A percentile compares a stretch with the other conserved stretches of the same genome.
Evolutionary conservation across 1,140 invertebrate species (phyloP).

Genomic region (Drosophila nigrodunni): DNA sequence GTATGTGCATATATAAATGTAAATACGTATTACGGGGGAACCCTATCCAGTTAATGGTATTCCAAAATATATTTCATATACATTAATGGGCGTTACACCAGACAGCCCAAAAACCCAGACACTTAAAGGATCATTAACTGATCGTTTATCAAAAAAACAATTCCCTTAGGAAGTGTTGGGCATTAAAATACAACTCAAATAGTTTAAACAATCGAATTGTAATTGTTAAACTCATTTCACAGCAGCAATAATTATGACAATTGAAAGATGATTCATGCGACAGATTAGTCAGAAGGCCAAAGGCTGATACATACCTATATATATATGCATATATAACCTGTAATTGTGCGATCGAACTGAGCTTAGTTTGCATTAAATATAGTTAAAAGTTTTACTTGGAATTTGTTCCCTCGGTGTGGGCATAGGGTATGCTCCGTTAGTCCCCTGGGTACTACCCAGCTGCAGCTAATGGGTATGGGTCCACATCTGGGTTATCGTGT

Average conservation of each 20-base stretch:
- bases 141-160: slow-evolving; percentile 36
- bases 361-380: slow-evolving; percentile 21
- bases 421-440: slow-evolving; percentile 35
- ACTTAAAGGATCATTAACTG: slow-evolving; percentile 69
- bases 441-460: slow-evolving; percentile 57
- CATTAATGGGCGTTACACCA: slow-evolving; percentile 58
- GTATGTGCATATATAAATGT: slow-evolving; percentile 47
- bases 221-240: slow-evolving; percentile 13
- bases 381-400: background rate
- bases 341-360: slow-evolving; percentile 1
- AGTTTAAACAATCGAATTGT: slow-evolving; percentile 3
- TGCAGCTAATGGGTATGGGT: slow-evolving; percentile 42
- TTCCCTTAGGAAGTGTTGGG: slow-evolving; percentile 9
- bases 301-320: background rate
- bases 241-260: slow-evolving; percentile 10
- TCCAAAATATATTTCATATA: slow-evolving; percentile 21
- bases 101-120: background rate
- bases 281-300: slow-evolving; percentile 15
- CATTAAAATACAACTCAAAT: background rate
- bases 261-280: slow-evolving; percentile 25
- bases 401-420: background rate
- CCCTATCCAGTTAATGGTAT: slow-evolving; percentile 34
- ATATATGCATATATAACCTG: slow-evolving; percentile 1
- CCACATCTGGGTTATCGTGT: slow-evolving; percentile 39
- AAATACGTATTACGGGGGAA: slow-evolving; percentile 30